Percentiles rank a stretch among this genome's conserved stretches.
These are phyloP conservation scores for Paralichthys olivaceus DNA, from an alignment of 2,113 vertebrate species.

Conservation along the genomic window DNA sequence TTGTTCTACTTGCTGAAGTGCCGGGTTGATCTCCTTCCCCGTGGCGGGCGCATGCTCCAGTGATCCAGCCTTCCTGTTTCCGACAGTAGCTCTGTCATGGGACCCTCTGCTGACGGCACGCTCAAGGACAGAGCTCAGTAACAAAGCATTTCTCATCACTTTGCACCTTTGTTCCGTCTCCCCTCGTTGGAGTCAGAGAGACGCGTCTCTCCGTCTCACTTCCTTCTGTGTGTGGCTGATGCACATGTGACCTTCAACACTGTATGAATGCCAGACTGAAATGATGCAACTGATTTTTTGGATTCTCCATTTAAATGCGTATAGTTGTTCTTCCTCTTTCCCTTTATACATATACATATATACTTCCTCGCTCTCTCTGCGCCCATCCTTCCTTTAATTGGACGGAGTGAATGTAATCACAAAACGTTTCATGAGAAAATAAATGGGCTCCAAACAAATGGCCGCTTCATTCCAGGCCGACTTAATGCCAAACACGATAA, in stretches of 20 bases:
- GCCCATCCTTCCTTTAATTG: constrained; percentile 16
- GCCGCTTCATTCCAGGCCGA: background rate
- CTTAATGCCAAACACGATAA: background rate
- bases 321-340: too few species aligned
- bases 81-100: constrained; percentile 25
- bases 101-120: constrained; percentile 35
- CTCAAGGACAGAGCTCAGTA: constrained; percentile 46
- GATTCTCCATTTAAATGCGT: too few species aligned
- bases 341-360: too few species aligned
- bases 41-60: background rate
- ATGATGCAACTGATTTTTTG: too few species aligned
- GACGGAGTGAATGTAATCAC: constrained; percentile 21
- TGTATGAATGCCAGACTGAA: too few species aligned
- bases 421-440: constrained; percentile 2
- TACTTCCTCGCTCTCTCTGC: background rate
- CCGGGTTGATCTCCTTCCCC: background rate
- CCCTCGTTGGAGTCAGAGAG: background rate
- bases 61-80: constrained; percentile 11
- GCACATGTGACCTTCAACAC: constrained; percentile 12
- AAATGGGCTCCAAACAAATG: background rate
- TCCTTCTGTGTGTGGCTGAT: constrained; percentile 1
- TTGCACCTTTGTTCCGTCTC: background rate
- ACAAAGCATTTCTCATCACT: constrained; percentile 24
- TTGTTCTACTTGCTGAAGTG: background rate
- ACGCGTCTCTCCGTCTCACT: background rate